Evolutionary conservation across 30 jellyfish, hydroid and myxozoan genomes (phyloP).

Genomic region (Aurelia aurita complex sp. Pacific): DNA sequence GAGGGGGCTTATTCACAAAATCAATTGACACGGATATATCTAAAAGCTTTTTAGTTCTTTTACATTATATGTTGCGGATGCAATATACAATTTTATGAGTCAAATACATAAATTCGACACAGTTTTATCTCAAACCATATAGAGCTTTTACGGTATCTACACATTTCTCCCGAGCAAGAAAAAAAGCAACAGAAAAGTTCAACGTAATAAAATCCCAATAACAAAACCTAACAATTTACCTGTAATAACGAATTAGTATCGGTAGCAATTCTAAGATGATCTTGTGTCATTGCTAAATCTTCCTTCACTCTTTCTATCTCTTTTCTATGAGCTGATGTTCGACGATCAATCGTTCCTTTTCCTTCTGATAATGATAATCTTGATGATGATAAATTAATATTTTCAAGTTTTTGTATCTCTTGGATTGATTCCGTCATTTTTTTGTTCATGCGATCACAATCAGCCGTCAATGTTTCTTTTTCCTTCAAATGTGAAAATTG

Average conservation of each 20-base stretch:
- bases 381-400: background rate
- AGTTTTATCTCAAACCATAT: too few relatives aligned
- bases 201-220: background rate
- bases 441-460: constrained; percentile 32
- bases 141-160: too few relatives aligned
- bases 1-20: too few relatives aligned
- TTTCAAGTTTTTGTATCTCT: constrained; percentile 56
- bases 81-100: too few relatives aligned
- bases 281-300: constrained; percentile 79
- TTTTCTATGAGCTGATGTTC: constrained; percentile 31
- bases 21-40: too few relatives aligned
- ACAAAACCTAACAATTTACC: constrained; percentile 33
- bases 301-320: constrained; percentile 62
- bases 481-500: constrained; percentile 12
- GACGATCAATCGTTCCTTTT: constrained; percentile 26
- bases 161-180: too few relatives aligned
- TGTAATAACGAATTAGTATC: constrained; percentile 77
- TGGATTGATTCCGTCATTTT: constrained; percentile 49
- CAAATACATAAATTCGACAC: too few relatives aligned
- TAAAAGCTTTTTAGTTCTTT: too few relatives aligned
- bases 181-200: too few relatives aligned
- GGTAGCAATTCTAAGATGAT: constrained; percentile 80
- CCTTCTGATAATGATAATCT: constrained; percentile 12
- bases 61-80: too few relatives aligned
- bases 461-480: constrained; percentile 52